Percentiles rank a stretch among this genome's conserved stretches.
Conservation (phyloP, 2,888 invertebrate genomes). For the Mythimna albipuncta region DNA sequence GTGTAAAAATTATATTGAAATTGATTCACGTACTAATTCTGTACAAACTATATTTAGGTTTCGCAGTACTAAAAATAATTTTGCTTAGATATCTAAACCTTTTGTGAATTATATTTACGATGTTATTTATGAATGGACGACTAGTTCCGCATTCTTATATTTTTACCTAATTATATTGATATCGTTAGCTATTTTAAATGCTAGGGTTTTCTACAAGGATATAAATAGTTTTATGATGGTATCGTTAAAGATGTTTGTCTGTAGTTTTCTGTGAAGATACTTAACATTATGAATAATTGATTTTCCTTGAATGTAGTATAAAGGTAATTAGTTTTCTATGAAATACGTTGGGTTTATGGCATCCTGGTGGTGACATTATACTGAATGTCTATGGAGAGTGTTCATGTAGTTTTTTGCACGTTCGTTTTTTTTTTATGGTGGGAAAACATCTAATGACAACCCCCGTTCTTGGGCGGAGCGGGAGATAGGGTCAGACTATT, state of each 20-base stretch:
- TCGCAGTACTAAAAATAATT: too few species aligned
- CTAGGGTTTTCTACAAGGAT: slow-evolving; percentile 1
- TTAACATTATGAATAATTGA: background rate
- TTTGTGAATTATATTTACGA: background rate
- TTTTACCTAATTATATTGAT: background rate
- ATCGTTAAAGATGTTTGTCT: background rate
- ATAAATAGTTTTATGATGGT: background rate
- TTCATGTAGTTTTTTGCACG: too few species aligned
- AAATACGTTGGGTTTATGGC: background rate
- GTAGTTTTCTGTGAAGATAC: background rate
- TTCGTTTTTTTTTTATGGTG: too few species aligned
- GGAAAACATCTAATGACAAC: too few species aligned
- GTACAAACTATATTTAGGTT: too few species aligned
- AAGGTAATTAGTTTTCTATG: background rate
- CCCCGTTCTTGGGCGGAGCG: too few species aligned
- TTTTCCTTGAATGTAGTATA: background rate
- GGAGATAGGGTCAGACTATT: too few species aligned
- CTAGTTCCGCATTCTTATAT: background rate
- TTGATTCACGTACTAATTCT: too few species aligned
- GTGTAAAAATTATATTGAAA: background rate
- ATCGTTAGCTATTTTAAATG: background rate
- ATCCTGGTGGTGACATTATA: too few species aligned
- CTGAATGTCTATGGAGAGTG: too few species aligned
- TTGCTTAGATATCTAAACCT: background rate
- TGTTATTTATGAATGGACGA: background rate